Evolutionary conservation across 2,888 invertebrate genomes (phyloP), one percentile per base, ranked within the genome.

Genomic region (Hydrotaea diabolus): DNA sequence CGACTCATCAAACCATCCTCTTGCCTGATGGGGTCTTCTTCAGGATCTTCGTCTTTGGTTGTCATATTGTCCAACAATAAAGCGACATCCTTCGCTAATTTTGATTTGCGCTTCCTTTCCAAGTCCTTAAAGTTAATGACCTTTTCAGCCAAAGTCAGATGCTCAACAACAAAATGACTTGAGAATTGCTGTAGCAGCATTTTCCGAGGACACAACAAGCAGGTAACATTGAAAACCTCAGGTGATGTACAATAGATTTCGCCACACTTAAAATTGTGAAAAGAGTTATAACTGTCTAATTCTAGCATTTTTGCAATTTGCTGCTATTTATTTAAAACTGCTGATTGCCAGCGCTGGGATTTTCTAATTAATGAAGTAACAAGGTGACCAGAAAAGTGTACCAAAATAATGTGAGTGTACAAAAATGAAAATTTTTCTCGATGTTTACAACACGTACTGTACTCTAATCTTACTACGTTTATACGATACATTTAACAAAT

Each of bases 301-400:
- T 89, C 89, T 69, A 91, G 85, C 91, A 90, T 90, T 49, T 80
- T 77, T n/a, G n/a, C n/a, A n/a, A n/a, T n/a, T n/a, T n/a, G n/a
- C n/a, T n/a, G n/a, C n/a, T n/a, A n/a, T n/a, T n/a, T n/a, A n/a
- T n/a, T n/a, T n/a, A n/a, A n/a, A n/a, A n/a, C n/a, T n/a, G n/a
- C n/a, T n/a, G n/a, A n/a, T n/a, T n/a, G n/a, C n/a, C n/a, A n/a
- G n/a, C n/a, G n/a, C n/a, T n/a, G n/a, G n/a, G n/a, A n/a, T n/a
- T n/a, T n/a, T n/a, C n/a, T n/a, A n/a, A n/a, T n/a, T n/a, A n/a
- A n/a, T n/a, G n/a, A n/a, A n/a, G n/a, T n/a, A n/a, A n/a, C n/a
- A n/a, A n/a, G n/a, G n/a, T n/a, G n/a, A n/a, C n/a, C n/a, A n/a
- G n/a, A n/a, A n/a, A n/a, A n/a, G n/a, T n/a, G n/a, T n/a, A n/a